Conservation (phyloP, 30 jellyfish, hydroid and myxozoan genomes). For the Chrysaora quinquecirrha region DNA sequence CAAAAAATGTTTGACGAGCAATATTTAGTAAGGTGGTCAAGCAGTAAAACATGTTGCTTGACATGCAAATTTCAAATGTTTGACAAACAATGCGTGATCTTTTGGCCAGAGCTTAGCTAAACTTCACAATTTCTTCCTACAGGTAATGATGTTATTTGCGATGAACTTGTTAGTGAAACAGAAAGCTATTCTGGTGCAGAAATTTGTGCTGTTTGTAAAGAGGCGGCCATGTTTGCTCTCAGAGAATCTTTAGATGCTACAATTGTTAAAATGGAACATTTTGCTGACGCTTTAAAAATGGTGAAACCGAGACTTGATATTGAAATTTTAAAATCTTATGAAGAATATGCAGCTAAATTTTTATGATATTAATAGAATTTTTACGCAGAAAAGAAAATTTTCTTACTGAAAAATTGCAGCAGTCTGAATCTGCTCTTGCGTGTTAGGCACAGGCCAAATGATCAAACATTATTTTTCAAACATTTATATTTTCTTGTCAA, state of each 20-base stretch:
- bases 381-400: no score
- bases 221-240: constrained; percentile 91
- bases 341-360: constrained; percentile 41
- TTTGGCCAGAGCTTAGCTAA: no score
- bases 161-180: constrained; percentile 55
- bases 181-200: constrained; percentile 98
- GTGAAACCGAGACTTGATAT: constrained; percentile 77
- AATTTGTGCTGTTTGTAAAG: constrained; percentile 88
- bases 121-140: neutral
- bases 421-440: no score
- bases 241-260: constrained; percentile 67
- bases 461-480: no score
- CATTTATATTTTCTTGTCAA: no score
- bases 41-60: no score
- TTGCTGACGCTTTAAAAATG: constrained; percentile 39
- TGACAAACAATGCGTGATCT: no score
- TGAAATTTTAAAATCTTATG: constrained; percentile 41
- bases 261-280: constrained; percentile 47
- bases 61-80: no score
- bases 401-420: no score
- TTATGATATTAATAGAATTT: neutral
- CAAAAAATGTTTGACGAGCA: no score
- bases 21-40: no score
- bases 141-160: constrained; percentile 59
- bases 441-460: no score